Base-by-base conservation (phyloP, 2,888 invertebrate species). In the Volucella inanis region DNA sequence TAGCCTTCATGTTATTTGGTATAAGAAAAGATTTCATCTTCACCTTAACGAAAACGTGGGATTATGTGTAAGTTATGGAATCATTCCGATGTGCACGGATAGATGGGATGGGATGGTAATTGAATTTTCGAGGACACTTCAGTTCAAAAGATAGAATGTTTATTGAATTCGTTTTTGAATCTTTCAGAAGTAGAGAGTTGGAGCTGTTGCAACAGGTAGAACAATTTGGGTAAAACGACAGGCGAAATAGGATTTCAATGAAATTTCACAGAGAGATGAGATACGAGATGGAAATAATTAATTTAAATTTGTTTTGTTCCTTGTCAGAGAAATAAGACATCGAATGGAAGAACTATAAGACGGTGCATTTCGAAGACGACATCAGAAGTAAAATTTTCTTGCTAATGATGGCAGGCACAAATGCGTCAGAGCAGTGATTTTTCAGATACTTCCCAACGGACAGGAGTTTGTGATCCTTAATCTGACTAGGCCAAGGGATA, bases 121-220 rank as follows among this genome's bases (percentile, higher is more conserved):
- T 81, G 75, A 81, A 81, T 81, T 76, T 68, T 65, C 64, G 57
- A 81, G 76, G 70, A 81, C 81, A 75, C 80, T 75, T 38, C 52
- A 61, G 43, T 14, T 62, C 41, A 50, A 62, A 68, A 70, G 75
- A 81, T 81, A 70, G 59, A 76, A 81, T 76, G 64, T 70, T 81
- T 81, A 81, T 76, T 81, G 75, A 74, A 80, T 80, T 68, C 74
- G 65, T 67, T 74, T 47, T 80, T 67, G 68, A 61, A 78, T 65
- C 15, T 55, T 65, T 57, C 52, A 47, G 38, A 14, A 57, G 68
- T n/a, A 57, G 55, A 70, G 15, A 64, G 57, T 68, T 45, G 31
- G 18, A 41, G 41, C 41, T 57, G 39, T 45, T 4, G 4, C 1
- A 22, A 47, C 8, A 45, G 22, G 3, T 8, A 1, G 41, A 11